Base-by-base conservation (phyloP, 2,888 invertebrate species). In the Chaitophorus viminalis region DNA sequence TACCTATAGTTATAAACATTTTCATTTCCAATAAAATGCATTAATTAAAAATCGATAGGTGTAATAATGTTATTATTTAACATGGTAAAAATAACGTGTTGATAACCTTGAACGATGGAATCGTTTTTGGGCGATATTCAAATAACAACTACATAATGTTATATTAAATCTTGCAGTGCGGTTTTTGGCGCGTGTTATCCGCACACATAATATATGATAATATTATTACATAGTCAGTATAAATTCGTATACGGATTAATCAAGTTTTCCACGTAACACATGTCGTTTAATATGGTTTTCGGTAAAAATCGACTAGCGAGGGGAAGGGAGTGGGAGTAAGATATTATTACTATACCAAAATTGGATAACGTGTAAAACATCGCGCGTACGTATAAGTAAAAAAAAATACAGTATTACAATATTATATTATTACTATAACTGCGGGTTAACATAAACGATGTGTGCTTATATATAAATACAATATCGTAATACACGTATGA, bases 361-460 rank as follows among this genome's bases (percentile, higher is more conserved):
- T 83, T 83, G 39, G 83, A 75, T 75, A 75, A 83, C 60, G 33
- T 54, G n/a, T 33, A 46, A 46, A 11, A 46, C 14, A 74, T n/a
- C 60, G n/a, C 60, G 60, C 29, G 21, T 29, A 74, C 9, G 46
- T 14, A 1, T 0, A 14, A 14, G 3, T 5, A 18, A 18, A 17
- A 8, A 72, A 82, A 74, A 82, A 78, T 36, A 83, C 83, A 60
- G 83, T 75, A 75, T 75, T 75, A 8, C 70, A 36, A 18, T 76
- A 52, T 29, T 76, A 8, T 8, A 39, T 36, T 79, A 36, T 79
- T 79, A 36, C 9, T 74, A 74, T 39, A 31, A 33, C 33, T 6
- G 46, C 14, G 14, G n/a, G n/a, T 46, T 46, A 11, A 14, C 46
- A 21, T 17, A 70, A 18, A 29, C 29, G 29, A 17, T 11, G 17